Evolutionary conservation across 2,888 invertebrate species (phyloP).

Genomic region (Caenorhabditis imperialis): DNA sequence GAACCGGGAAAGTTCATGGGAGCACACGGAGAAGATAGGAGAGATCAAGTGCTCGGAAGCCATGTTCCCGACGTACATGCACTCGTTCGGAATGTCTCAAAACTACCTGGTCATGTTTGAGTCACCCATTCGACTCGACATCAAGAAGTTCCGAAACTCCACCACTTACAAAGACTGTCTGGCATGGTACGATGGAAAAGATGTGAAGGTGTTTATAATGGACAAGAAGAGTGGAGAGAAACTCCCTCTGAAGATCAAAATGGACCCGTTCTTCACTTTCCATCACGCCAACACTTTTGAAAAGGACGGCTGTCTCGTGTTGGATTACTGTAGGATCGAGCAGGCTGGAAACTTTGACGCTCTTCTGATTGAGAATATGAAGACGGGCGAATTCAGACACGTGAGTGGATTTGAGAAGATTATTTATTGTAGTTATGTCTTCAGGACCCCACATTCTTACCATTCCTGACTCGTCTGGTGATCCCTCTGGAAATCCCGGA

Average conservation of each 20-base stretch:
- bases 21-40: slow-evolving; percentile 38
- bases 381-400: slow-evolving; percentile 52
- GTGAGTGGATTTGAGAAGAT: slow-evolving; percentile 11
- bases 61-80: slow-evolving; percentile 84
- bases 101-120: slow-evolving; percentile 91
- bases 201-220: slow-evolving; percentile 55
- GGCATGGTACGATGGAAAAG: slow-evolving; percentile 44
- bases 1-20: slow-evolving; percentile 20
- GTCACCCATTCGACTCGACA: slow-evolving; percentile 84
- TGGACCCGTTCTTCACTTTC: slow-evolving; percentile 80
- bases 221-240: slow-evolving; percentile 56
- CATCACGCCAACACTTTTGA: slow-evolving; percentile 87
- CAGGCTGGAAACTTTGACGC: slow-evolving; percentile 59
- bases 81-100: slow-evolving; percentile 91
- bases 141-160: slow-evolving; percentile 49
- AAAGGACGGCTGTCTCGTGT: slow-evolving; percentile 82
- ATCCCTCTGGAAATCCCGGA: slow-evolving; percentile 82
- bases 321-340: slow-evolving; percentile 61
- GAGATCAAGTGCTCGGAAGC: slow-evolving; percentile 50
- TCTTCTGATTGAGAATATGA: slow-evolving; percentile 59
- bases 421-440: background rate
- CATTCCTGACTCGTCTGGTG: slow-evolving; percentile 83
- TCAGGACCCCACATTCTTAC: slow-evolving; percentile 50
- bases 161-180: slow-evolving; percentile 53
- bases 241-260: slow-evolving; percentile 33